phyloP scores from a whole-genome alignment of 53 echinoderm and acorn worm species.

The Arbacia lixula region DNA sequence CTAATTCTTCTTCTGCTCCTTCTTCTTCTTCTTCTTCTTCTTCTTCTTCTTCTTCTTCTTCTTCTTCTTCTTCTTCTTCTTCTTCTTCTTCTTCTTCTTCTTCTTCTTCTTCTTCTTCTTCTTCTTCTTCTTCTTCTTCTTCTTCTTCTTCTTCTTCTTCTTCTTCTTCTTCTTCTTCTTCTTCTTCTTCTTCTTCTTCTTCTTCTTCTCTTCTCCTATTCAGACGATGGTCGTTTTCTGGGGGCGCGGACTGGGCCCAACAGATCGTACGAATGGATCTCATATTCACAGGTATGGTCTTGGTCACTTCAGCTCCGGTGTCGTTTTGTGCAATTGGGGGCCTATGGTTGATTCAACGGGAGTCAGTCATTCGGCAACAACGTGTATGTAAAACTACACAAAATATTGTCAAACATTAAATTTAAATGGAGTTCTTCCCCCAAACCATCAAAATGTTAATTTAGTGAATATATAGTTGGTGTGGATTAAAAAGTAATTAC shows the following conservation, averaged over 20 bases:
- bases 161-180: too few species aligned
- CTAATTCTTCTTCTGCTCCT: not conserved
- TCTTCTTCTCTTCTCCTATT: not conserved
- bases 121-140: not conserved
- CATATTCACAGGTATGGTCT: constrained; percentile 32
- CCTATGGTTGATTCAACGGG: too few species aligned
- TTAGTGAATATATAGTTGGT: too few species aligned
- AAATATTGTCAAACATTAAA: too few species aligned
- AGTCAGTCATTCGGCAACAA: too few species aligned
- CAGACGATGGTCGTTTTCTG: constrained; percentile 31
- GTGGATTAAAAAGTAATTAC: too few species aligned
- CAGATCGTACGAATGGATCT: constrained; percentile 32
- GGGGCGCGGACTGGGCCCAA: constrained; percentile 44
- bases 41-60: not conserved
- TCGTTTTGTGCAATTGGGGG: too few species aligned
- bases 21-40: not conserved
- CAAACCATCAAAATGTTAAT: too few species aligned
- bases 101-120: not conserved
- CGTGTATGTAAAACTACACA: too few species aligned
- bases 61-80: not conserved
- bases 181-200: not conserved
- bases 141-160: too few species aligned
- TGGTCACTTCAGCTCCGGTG: too few species aligned
- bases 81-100: not conserved
- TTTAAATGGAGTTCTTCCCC: too few species aligned